Conservation (phyloP, 2,113 vertebrate genomes). For the Ochotona curzoniae region DNA sequence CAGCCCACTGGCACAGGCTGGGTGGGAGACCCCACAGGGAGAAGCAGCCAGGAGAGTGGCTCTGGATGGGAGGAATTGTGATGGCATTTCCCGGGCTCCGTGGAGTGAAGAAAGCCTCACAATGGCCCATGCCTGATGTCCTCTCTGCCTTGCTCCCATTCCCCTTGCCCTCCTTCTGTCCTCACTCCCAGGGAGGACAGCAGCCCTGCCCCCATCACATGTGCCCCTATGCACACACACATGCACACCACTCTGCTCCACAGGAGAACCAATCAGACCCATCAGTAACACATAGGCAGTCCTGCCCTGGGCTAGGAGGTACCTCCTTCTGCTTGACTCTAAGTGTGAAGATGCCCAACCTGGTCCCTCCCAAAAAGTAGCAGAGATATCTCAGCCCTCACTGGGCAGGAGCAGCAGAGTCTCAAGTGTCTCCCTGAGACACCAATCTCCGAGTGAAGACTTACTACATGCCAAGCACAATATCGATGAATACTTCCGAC, state of each 20-base stretch:
- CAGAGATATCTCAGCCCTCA: not conserved
- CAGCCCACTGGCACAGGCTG: constrained; percentile 3
- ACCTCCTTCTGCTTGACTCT: not conserved
- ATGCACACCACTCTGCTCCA: not conserved
- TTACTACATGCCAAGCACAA: not conserved
- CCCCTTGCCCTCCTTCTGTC: not conserved
- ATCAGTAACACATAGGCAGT: not conserved
- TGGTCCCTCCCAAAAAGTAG: not conserved
- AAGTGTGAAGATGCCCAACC: not conserved
- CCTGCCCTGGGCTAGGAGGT: not conserved
- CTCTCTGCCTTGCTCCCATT: not conserved
- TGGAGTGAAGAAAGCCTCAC: constrained; percentile 48
- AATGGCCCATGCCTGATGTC: not conserved
- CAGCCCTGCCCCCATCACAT: not conserved
- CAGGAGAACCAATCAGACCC: not conserved
- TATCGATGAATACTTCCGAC: not conserved
- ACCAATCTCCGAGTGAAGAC: not conserved
- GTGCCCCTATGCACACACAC: not conserved
- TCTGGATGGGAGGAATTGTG: constrained; percentile 60
- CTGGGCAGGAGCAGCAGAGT: not conserved
- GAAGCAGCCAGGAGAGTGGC: not conserved
- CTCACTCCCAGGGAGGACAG: constrained; percentile 3
- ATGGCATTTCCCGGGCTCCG: constrained; percentile 48
- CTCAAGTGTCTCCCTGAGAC: not conserved
- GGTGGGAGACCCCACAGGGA: not conserved